Base-by-base conservation (phyloP, 1,140 invertebrate species). In the Hesperophylax magnus region DNA sequence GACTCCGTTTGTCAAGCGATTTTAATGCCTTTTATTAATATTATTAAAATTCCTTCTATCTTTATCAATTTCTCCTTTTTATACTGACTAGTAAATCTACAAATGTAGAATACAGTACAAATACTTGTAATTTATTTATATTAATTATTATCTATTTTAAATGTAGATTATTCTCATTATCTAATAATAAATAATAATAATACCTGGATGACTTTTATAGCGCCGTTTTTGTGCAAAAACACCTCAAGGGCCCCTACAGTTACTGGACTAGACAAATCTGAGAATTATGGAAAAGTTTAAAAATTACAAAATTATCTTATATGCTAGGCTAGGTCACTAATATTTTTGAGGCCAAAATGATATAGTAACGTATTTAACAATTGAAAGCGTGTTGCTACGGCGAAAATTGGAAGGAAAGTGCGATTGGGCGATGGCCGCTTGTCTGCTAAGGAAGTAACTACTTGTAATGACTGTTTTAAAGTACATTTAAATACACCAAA, bases 311-410 rank as follows among this genome's bases (percentile, higher is more conserved):
- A 76, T 84, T 82, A 84, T 82, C 69, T 80, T 81, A 84, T 84
- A 84, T 81, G 82, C 83, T 84, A 84, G 84, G 81, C 80, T 84
- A 84, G 84, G 84, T 83, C 82, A 84, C 81, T 83, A 84, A 84
- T 80, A 84, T 82, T 84, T 83, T 84, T 79, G 84, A 84, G 79
- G 84, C 84, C 84, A 84, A 84, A 84, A 82, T 82, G 78, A 79
- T 77, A 80, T 79, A 84, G 75, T 81, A 72, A 84, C 79, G 81
- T 84, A 84, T 84, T 79, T 83, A 77, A 75, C 71, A 56, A 78
- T 81, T 67, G 80, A 81, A 80, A 53, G 80, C 72, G 80, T 77
- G 74, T 77, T 63, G 74, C 74, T 78, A 77, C 14, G 79, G n/a
- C 31, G n/a, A 76, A 78, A 47, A 60, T 71, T 74, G 74, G 65